These are phyloP conservation scores for Tadarida brasiliensis DNA, from an alignment of 2,797 vertebrate species.

Conservation along the genomic window DNA sequence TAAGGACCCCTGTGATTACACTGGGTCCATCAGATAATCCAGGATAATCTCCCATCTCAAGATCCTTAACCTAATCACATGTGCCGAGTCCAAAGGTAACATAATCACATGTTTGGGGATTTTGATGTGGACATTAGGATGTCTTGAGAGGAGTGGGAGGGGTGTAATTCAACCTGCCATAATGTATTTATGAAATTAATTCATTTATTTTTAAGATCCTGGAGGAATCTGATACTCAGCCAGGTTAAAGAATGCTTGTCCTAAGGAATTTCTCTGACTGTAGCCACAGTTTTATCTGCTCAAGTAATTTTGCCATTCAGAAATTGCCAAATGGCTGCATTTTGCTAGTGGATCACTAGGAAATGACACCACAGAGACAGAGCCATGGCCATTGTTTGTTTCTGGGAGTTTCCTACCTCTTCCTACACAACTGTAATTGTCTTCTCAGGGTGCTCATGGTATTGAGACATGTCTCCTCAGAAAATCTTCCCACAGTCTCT, in stretches of 20 bases:
- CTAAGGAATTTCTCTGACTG: not conserved
- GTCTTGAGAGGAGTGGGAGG: not conserved
- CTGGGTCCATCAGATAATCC: not conserved
- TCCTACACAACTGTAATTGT: not conserved
- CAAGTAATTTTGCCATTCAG: not conserved
- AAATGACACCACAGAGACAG: not conserved
- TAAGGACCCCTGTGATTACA: not conserved
- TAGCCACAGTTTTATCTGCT: not conserved
- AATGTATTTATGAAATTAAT: not conserved
- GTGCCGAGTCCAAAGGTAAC: not conserved
- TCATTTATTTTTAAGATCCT: constrained; percentile 48
- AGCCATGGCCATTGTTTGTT: not conserved
- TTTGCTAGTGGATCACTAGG: not conserved
- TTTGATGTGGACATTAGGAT: not conserved
- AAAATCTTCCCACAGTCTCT: not conserved
- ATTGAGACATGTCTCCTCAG: constrained; percentile 5
- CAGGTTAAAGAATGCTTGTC: not conserved
- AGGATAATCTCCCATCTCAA: not conserved
- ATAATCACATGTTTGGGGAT: not conserved
- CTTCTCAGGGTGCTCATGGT: not conserved
- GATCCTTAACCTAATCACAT: not conserved
- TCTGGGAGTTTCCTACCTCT: not conserved
- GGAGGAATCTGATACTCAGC: not conserved
- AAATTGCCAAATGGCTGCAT: not conserved
- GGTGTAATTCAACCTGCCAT: not conserved